A percentile compares a stretch with the other conserved stretches of the same genome.
phyloP scores from a whole-genome alignment of 35 echinoderm and acorn worm species.

The Stichopus chloronotus region DNA sequence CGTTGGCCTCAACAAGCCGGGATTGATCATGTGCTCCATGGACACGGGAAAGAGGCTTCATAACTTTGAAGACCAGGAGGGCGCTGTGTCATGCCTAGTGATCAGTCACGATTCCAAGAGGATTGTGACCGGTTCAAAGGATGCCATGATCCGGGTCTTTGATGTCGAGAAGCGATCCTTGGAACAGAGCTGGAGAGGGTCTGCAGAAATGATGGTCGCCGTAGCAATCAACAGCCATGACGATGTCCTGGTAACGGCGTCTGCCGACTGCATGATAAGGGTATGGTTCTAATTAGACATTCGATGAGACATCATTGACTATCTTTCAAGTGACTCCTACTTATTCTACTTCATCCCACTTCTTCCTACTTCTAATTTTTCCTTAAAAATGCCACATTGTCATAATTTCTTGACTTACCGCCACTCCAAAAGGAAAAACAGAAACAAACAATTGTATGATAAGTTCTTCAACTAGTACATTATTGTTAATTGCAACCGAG shows the following conservation, averaged over 20 bases:
- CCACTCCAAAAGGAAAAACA: too few relatives aligned
- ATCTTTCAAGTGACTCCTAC: too few relatives aligned
- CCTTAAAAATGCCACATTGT: too few relatives aligned
- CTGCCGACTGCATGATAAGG: conserved; percentile 84
- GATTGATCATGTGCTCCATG: conserved; percentile 70
- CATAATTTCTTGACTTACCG: too few relatives aligned
- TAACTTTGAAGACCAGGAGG: conserved; percentile 81
- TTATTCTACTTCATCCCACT: too few relatives aligned
- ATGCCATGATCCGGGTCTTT: conserved; percentile 76
- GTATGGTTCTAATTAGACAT: conserved; percentile 24
- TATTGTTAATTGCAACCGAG: too few relatives aligned
- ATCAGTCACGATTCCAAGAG: conserved; percentile 71
- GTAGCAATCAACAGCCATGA: conserved; percentile 87
- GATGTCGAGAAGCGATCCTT: conserved; percentile 60
- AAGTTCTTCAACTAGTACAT: too few relatives aligned
- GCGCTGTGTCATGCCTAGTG: conserved; percentile 66
- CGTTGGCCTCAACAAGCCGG: conserved; percentile 70
- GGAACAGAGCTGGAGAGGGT: conserved; percentile 76
- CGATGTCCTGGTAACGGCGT: conserved; percentile 87
- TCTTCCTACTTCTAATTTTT: too few relatives aligned
- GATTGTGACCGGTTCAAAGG: conserved; percentile 75
- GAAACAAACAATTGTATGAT: too few relatives aligned
- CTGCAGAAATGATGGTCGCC: conserved; percentile 68
- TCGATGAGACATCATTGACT: too few relatives aligned
- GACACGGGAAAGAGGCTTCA: conserved; percentile 68